phyloP scores from a whole-genome alignment of 2,113 vertebrate species.

The Spizaetus ornatus region DNA sequence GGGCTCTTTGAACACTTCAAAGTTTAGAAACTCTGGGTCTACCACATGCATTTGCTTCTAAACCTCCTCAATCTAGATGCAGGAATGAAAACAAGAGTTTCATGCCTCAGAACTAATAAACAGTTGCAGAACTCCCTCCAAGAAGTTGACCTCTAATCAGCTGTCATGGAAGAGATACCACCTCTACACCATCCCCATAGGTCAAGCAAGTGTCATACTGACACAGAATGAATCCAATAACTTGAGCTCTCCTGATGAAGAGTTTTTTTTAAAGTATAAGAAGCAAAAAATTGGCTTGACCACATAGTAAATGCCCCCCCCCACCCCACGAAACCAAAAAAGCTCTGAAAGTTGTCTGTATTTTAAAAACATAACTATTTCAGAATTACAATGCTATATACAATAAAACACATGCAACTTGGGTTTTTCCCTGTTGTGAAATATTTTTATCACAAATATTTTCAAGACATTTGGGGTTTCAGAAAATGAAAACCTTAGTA shows the following conservation, averaged over 20 bases:
- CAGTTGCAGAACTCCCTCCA: neutral
- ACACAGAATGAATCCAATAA: neutral
- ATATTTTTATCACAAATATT: neutral
- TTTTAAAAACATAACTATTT: neutral
- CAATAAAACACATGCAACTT: neutral
- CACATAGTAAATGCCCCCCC: too few species aligned
- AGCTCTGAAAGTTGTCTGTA: neutral
- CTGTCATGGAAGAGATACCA: neutral
- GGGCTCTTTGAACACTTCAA: neutral
- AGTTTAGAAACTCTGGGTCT: neutral
- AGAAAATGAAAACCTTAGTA: neutral
- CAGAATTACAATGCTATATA: neutral
- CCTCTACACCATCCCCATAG: neutral
- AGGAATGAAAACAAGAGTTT: neutral
- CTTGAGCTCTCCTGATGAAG: neutral
- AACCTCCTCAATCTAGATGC: neutral
- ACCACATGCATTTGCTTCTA: neutral
- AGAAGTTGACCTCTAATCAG: neutral
- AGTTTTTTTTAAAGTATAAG: neutral
- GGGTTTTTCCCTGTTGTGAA: neutral
- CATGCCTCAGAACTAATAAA: neutral
- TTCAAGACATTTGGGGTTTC: neutral
- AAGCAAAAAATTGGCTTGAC: neutral
- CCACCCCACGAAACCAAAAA: too few species aligned
- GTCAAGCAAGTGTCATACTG: neutral